These are phyloP conservation scores for Zootermopsis nevadensis DNA, from an alignment of 2,888 invertebrate species.

Conservation along the genomic window DNA sequence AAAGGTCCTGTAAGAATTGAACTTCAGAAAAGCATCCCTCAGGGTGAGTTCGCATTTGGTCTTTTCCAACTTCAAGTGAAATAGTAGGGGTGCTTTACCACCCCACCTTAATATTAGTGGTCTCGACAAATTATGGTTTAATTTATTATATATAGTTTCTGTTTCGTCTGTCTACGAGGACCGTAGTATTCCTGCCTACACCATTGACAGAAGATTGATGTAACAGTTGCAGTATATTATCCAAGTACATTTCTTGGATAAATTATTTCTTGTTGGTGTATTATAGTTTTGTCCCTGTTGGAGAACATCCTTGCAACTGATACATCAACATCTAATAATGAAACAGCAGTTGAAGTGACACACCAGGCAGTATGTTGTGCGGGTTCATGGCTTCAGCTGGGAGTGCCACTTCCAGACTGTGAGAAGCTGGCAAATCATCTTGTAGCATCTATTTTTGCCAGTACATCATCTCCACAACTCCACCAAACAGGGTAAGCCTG, in stretches of 20 bases:
- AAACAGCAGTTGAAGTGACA: conserved; percentile 49
- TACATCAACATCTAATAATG: conserved; percentile 53
- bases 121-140: too few relatives aligned
- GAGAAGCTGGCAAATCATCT: conserved; percentile 56
- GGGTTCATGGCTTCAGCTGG: conserved; percentile 73
- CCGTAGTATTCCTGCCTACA: too few relatives aligned
- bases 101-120: too few relatives aligned
- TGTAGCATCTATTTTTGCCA: conserved; percentile 51
- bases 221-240: too few relatives aligned
- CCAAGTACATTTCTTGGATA: too few relatives aligned
- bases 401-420: conserved; percentile 57
- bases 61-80: not conserved
- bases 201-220: too few relatives aligned
- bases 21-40: conserved; percentile 60
- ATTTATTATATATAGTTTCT: too few relatives aligned
- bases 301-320: conserved; percentile 59
- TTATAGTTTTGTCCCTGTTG: conserved; percentile 58
- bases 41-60: conserved; percentile 56
- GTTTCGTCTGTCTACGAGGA: too few relatives aligned
- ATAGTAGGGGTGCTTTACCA: too few relatives aligned
- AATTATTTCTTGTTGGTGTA: not conserved
- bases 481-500: conserved; percentile 20
- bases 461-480: conserved; percentile 12
- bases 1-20: conserved; percentile 61
- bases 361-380: conserved; percentile 68